Evolutionary conservation across 2,113 vertebrate species (phyloP).

Genomic region (human (Homo sapiens)): GRCh38 chr4:10448001-10448500

Average conservation of each 20-base stretch:
- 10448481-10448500: not conserved
- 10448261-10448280: not conserved
- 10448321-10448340: not conserved
- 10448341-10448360: not conserved
- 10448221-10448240: not conserved
- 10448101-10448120: not conserved
- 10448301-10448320: not conserved
- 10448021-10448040: not conserved
- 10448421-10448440: not conserved
- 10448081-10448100: not conserved
- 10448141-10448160: no score
- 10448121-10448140: not conserved
- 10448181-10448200: not conserved
- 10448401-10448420: not conserved
- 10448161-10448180: not conserved
- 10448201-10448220: not conserved
- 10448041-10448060: not conserved
- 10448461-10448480: accelerated
- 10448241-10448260: not conserved
- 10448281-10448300: not conserved
- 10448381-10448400: not conserved
- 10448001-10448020: not conserved
- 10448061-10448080: not conserved
- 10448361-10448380: not conserved
- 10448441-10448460: not conserved